These are phyloP conservation scores for Fukomys damarensis DNA, from an alignment of 2,113 vertebrate genomes.

Conservation along the genomic window DNA sequence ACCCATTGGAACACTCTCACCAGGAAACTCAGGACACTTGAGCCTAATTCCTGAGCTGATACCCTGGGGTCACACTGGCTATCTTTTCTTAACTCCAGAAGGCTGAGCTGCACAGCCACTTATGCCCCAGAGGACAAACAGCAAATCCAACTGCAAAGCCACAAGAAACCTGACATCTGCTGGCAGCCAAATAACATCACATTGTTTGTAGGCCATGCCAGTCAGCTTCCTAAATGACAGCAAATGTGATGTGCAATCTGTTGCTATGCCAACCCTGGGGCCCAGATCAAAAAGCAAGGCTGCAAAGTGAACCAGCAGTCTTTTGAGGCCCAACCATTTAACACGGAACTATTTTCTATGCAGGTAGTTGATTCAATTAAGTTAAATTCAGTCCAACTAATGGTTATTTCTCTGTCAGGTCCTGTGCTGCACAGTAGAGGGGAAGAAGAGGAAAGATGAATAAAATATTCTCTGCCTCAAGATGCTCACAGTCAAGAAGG, in stretches of 20 bases:
- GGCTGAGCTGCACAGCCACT: background rate
- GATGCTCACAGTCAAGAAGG: background rate
- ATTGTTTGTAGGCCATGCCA: background rate
- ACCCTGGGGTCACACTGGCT: background rate
- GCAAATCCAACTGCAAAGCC: background rate
- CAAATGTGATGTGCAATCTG: background rate
- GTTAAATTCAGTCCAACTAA: background rate
- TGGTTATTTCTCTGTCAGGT: background rate
- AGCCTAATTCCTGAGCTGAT: background rate
- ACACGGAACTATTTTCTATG: background rate
- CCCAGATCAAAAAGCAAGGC: background rate
- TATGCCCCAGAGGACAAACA: constrained; percentile 33
- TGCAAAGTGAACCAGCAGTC: background rate
- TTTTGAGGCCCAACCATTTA: background rate
- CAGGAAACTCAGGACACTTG: background rate
- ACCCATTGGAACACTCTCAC: background rate
- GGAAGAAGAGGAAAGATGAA: background rate
- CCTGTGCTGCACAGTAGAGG: background rate
- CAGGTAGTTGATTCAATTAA: background rate
- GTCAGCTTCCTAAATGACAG: background rate
- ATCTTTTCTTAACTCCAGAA: constrained; percentile 21
- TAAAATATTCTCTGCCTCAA: background rate
- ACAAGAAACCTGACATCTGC: constrained; percentile 12
- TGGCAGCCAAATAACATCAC: background rate
- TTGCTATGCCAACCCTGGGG: background rate